These are phyloP conservation scores for Gobio occitaniae DNA, from an alignment of 2,797 vertebrate genomes.

Conservation along the genomic window DNA sequence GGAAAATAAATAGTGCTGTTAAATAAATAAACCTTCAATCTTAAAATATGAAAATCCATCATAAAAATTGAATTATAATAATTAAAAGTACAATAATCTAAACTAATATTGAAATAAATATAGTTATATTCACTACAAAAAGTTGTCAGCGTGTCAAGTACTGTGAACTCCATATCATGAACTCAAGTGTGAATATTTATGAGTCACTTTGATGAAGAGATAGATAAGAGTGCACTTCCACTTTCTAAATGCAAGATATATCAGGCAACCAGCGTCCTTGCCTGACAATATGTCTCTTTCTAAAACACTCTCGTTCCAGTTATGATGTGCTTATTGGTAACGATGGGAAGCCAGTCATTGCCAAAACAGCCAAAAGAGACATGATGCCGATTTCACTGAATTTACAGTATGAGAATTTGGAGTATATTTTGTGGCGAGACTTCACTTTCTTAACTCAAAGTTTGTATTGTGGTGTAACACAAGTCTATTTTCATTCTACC, in stretches of 20 bases:
- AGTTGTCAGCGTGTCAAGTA: not conserved
- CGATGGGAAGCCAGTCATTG: not conserved
- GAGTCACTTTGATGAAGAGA: constrained; percentile 33
- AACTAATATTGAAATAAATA: not conserved
- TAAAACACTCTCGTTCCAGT: not conserved
- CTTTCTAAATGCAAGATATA: constrained; percentile 12
- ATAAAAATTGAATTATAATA: not conserved
- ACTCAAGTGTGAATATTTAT: constrained; percentile 9
- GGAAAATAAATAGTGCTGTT: too few relatives aligned
- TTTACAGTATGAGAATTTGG: constrained; percentile 10
- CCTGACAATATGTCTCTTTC: not conserved
- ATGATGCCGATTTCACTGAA: not conserved
- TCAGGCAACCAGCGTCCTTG: not conserved
- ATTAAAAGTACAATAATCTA: not conserved
- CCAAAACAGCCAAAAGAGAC: not conserved
- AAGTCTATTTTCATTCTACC: constrained; percentile 33
- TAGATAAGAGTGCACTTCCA: constrained; percentile 13
- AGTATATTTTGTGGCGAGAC: constrained; percentile 24
- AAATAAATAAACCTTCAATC: not conserved
- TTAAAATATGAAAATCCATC: not conserved
- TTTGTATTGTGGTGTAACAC: constrained; percentile 21
- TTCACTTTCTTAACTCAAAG: not conserved
- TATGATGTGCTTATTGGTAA: not conserved
- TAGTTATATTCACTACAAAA: not conserved
- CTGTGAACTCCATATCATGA: not conserved